phyloP scores from a whole-genome alignment of 2,888 invertebrate genomes.

The Drosophila leonis region DNA sequence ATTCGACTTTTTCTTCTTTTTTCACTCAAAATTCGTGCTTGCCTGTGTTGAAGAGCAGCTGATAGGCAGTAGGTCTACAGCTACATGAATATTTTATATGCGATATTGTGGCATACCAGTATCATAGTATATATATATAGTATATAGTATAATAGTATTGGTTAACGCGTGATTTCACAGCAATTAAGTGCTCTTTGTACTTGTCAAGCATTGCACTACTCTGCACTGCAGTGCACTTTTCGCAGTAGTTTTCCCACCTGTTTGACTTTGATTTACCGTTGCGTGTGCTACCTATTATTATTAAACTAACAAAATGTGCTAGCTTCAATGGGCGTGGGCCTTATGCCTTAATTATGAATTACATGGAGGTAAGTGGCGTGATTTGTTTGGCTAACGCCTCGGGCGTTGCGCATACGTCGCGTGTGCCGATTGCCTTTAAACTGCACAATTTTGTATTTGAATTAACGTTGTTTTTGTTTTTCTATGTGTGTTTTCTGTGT shows the following conservation, averaged over 20 bases:
- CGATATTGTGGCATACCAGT: background rate
- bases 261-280: slow-evolving; percentile 52
- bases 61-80: background rate
- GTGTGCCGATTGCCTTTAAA: slow-evolving; percentile 45
- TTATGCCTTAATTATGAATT: slow-evolving; percentile 48
- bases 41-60: slow-evolving; percentile 3
- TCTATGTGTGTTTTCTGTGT: background rate
- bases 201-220: slow-evolving; percentile 15
- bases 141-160: slow-evolving; percentile 12
- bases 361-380: slow-evolving; percentile 56
- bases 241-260: slow-evolving; percentile 24
- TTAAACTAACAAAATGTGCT: slow-evolving; percentile 60
- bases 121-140: slow-evolving; percentile 9
- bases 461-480: background rate
- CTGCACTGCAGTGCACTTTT: background rate
- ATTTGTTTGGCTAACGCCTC: slow-evolving; percentile 55
- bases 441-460: slow-evolving; percentile 31
- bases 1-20: background rate
- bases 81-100: slow-evolving; percentile 5
- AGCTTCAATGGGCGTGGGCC: slow-evolving; percentile 56
- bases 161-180: slow-evolving; percentile 66
- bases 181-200: slow-evolving; percentile 63
- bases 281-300: slow-evolving; percentile 57
- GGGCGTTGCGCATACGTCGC: slow-evolving; percentile 68
- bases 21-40: background rate